These are phyloP conservation scores for Thalassarche chlororhynchos DNA, from an alignment of 2,113 vertebrate genomes.

Conservation along the genomic window DNA sequence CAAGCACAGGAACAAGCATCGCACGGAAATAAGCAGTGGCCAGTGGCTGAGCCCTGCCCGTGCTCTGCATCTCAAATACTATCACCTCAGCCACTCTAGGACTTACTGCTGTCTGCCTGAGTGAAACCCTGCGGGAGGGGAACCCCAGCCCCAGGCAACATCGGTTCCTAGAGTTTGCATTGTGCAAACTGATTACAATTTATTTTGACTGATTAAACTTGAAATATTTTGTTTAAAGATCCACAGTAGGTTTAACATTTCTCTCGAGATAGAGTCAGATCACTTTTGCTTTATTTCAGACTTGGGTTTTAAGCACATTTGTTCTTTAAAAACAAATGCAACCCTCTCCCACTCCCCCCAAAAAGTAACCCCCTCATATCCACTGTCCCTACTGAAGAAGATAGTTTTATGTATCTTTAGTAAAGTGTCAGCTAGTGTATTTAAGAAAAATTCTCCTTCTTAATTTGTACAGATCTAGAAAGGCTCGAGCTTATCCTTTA, in stretches of 20 bases:
- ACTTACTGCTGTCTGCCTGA: background rate
- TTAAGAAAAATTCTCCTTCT: background rate
- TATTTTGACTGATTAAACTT: background rate
- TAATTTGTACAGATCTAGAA: background rate
- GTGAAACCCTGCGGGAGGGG: background rate
- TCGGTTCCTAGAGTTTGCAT: background rate
- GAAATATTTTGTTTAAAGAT: background rate
- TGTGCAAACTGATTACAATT: background rate
- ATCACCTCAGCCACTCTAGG: background rate
- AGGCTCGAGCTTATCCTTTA: background rate
- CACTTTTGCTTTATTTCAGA: background rate
- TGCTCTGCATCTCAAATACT: background rate
- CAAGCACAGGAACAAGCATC: background rate
- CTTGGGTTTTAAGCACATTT: background rate
- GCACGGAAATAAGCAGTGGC: background rate
- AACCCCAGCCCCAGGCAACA: background rate
- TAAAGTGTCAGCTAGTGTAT: background rate
- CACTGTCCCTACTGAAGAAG: background rate
- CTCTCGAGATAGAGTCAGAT: background rate
- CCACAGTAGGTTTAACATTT: background rate
- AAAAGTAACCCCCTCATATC: background rate
- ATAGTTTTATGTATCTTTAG: background rate
- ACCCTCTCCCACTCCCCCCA: background rate
- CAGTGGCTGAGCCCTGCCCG: background rate
- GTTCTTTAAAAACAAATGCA: background rate